phyloP scores from a whole-genome alignment of 2,797 vertebrate genomes.

The Esox masquinongy region DNA sequence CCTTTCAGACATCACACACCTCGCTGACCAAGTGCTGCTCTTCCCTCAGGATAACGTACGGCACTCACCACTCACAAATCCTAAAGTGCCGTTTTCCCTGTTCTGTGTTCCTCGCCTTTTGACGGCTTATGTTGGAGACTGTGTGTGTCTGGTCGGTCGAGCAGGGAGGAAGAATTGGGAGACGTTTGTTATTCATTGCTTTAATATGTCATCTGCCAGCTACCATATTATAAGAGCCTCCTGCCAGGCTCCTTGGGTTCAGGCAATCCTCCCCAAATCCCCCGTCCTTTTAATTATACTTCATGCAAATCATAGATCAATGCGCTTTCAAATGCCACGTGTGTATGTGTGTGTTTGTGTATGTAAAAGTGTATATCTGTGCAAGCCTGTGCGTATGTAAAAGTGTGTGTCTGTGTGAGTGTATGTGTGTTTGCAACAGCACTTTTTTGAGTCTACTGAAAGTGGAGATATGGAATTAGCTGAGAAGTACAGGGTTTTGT shows the following conservation, averaged over 20 bases:
- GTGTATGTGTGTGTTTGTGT: conserved; percentile 1
- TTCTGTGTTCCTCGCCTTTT: neutral
- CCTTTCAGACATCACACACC: conserved; percentile 6
- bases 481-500: conserved; percentile 61
- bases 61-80: conserved; percentile 17
- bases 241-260: conserved; percentile 44
- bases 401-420: neutral
- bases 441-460: conserved; percentile 35
- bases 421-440: conserved; percentile 14
- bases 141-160: neutral
- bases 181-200: conserved; percentile 61
- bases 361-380: neutral
- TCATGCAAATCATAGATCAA: conserved; percentile 68
- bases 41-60: conserved; percentile 18
- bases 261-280: conserved; percentile 57
- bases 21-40: conserved; percentile 12
- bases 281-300: conserved; percentile 56
- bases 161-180: conserved; percentile 24
- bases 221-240: conserved; percentile 54
- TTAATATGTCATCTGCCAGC: conserved; percentile 59
- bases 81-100: neutral
- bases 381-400: conserved; percentile 11
- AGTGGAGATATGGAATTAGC: conserved; percentile 63
- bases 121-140: neutral
- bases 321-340: conserved; percentile 42